phyloP scores from a whole-genome alignment of 2,113 vertebrate species.

The Asarcornis scutulata region DNA sequence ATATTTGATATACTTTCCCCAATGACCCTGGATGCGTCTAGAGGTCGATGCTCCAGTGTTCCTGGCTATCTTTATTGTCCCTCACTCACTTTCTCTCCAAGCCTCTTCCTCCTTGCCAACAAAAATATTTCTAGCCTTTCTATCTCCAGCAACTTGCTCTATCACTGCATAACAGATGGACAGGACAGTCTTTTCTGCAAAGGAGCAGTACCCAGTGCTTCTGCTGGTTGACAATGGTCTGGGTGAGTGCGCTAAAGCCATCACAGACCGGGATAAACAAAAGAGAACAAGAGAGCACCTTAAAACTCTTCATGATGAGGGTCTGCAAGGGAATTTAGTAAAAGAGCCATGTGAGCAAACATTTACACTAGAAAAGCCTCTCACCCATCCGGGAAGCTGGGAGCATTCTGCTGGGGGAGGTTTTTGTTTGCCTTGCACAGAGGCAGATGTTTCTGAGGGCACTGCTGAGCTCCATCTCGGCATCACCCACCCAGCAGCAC shows the following conservation, averaged over 20 bases:
- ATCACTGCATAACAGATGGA: not conserved
- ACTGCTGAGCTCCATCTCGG: not conserved
- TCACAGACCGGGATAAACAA: not conserved
- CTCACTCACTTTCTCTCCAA: conserved; percentile 40
- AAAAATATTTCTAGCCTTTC: conserved; percentile 40
- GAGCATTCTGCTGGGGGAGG: not conserved
- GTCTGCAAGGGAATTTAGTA: not conserved
- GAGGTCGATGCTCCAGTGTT: conserved; percentile 30
- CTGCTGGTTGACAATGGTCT: not conserved
- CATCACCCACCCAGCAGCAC: not conserved
- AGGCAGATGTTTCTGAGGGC: not conserved
- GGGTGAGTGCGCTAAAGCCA: not conserved
- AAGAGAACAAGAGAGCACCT: not conserved
- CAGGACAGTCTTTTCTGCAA: not conserved
- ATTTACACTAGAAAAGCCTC: not conserved
- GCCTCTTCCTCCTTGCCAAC: conserved; percentile 19
- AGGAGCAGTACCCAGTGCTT: not conserved
- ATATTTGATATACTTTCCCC: conserved; percentile 1
- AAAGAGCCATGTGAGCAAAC: not conserved
- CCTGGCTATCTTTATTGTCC: conserved; percentile 58
- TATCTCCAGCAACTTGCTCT: not conserved
- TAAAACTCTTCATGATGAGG: not conserved
- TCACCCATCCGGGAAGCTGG: accelerated
- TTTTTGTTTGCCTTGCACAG: not conserved
- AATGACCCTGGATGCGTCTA: conserved; percentile 25